Conservation (phyloP, 2,113 vertebrate genomes). For the Vireo altiloquus region DNA sequence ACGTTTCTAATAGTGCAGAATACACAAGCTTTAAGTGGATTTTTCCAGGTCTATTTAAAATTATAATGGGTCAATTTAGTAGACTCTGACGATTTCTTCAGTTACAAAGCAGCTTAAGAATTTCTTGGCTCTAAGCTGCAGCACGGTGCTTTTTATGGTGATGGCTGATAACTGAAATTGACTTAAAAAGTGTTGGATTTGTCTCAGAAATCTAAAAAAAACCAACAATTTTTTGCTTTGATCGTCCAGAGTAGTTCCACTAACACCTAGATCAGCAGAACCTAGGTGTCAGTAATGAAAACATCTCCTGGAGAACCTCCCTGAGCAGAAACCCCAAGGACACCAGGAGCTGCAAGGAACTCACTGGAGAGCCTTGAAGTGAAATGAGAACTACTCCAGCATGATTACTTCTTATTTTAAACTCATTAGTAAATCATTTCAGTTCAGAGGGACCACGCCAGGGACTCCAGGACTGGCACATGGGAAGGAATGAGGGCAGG, state of each 20-base stretch:
- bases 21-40: background rate
- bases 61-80: background rate
- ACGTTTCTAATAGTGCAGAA: background rate
- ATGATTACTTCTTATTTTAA: background rate
- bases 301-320: background rate
- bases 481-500: rapidly evolving
- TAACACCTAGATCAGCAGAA: background rate
- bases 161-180: background rate
- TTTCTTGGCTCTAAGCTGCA: background rate
- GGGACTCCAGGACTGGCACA: background rate
- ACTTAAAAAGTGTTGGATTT: background rate
- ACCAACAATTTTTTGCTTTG: background rate
- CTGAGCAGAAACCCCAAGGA: background rate
- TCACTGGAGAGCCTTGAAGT: background rate
- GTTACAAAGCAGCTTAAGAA: background rate
- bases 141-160: background rate
- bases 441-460: background rate
- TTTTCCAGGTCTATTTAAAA: background rate
- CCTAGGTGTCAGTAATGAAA: background rate
- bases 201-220: background rate
- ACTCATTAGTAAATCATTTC: background rate
- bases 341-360: background rate
- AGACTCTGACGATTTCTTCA: background rate
- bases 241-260: background rate
- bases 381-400: background rate